Conservation (phyloP, 2,113 vertebrate genomes). For the Lipotes vexillifer region DNA sequence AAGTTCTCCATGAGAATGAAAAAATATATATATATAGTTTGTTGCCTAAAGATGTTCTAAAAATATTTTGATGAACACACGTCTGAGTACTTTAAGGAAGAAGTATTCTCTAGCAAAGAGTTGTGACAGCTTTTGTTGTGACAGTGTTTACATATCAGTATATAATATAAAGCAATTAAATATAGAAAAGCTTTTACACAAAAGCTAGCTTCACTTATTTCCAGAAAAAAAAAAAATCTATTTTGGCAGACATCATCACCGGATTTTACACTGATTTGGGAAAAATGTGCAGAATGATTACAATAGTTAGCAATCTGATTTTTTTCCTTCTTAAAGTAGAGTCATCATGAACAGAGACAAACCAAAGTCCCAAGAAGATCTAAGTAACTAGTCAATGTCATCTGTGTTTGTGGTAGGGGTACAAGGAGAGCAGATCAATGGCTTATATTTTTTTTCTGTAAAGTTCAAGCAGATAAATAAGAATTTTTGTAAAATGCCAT, state of each 20-base stretch:
- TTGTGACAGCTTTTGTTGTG: neutral
- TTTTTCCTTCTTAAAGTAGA: neutral
- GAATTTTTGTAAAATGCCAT: neutral
- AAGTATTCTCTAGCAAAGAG: neutral
- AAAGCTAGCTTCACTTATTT: neutral
- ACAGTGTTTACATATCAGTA: neutral
- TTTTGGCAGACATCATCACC: neutral
- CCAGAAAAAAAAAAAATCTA: neutral
- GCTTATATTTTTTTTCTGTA: neutral
- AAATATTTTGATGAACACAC: neutral
- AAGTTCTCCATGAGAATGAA: neutral
- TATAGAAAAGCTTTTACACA: neutral
- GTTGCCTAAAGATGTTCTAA: neutral
- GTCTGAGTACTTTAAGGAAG: neutral
- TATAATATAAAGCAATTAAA: neutral
- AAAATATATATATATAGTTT: neutral
- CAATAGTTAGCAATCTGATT: neutral
- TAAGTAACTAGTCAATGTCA: neutral
- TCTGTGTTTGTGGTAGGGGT: neutral
- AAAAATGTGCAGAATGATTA: neutral
- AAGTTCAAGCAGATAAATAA: neutral
- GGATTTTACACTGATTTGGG: neutral
- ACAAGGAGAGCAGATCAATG: neutral
- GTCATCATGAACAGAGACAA: neutral
- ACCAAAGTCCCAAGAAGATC: neutral